Conservation (phyloP, 1,140 invertebrate species). For the Temnothorax curvispinosus region DNA sequence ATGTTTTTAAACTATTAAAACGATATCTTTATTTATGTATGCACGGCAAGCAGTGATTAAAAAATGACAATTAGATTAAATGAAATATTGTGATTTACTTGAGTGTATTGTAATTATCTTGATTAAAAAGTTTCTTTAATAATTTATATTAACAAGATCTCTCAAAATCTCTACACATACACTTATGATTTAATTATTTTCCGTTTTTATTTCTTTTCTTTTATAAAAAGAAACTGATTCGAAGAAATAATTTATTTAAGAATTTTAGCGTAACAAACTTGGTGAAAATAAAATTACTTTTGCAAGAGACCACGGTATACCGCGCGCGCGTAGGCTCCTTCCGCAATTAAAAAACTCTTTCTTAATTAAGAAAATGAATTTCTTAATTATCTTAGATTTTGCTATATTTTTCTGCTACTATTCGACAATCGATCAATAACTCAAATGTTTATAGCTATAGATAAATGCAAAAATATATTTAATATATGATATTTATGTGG, state of each 20-base stretch:
- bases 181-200: conserved; percentile 5
- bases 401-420: neutral
- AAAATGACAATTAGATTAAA: neutral
- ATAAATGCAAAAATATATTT: neutral
- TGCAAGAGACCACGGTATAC: neutral
- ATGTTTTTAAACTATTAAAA: neutral
- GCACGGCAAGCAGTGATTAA: neutral
- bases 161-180: neutral
- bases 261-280: conserved; percentile 32
- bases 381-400: neutral
- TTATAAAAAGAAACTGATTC: neutral
- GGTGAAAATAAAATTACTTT: conserved; percentile 28
- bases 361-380: neutral
- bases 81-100: neutral
- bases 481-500: neutral
- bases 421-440: neutral
- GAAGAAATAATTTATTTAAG: neutral
- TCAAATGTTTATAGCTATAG: neutral
- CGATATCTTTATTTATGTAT: neutral
- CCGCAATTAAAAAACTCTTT: neutral
- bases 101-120: neutral
- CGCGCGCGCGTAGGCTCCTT: neutral
- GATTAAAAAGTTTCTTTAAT: neutral
- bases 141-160: neutral
- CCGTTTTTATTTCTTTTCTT: neutral